These are phyloP conservation scores for Drosophila albomicans DNA, from an alignment of 1,140 invertebrate species.

Conservation along the genomic window DNA sequence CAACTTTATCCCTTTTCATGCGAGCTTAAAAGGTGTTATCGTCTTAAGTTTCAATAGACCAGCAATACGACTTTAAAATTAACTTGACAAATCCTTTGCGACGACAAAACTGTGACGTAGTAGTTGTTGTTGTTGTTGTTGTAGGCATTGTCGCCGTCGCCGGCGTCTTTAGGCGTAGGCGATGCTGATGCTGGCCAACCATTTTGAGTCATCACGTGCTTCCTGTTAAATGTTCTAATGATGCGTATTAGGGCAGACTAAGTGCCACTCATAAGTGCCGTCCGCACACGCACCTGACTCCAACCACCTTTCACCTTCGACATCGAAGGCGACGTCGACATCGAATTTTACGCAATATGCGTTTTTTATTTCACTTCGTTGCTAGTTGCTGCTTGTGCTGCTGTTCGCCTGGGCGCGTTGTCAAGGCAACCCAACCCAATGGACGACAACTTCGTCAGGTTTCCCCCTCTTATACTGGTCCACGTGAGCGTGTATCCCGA, in stretches of 20 bases:
- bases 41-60: slow-evolving; percentile 5
- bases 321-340: slow-evolving; percentile 54
- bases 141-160: not conserved
- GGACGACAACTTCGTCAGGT: too few species aligned
- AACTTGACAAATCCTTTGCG: slow-evolving; percentile 61
- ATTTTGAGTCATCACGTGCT: slow-evolving; percentile 67
- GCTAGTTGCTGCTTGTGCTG: slow-evolving; percentile 27
- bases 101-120: slow-evolving; percentile 38
- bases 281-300: slow-evolving; percentile 72
- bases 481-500: slow-evolving; percentile 26
- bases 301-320: slow-evolving; percentile 22
- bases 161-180: not conserved
- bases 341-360: slow-evolving; percentile 79
- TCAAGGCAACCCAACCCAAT: slow-evolving; percentile 30
- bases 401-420: slow-evolving; percentile 26
- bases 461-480: not conserved
- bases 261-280: slow-evolving; percentile 80
- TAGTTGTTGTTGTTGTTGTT: not conserved
- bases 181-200: slow-evolving; percentile 12
- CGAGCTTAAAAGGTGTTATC: not conserved
- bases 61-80: slow-evolving; percentile 47
- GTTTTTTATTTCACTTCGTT: slow-evolving; percentile 40
- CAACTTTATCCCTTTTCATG: not conserved
- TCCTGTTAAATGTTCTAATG: slow-evolving; percentile 83
- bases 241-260: slow-evolving; percentile 81